Evolutionary conservation across 2,113 vertebrate species (phyloP).

Genomic region (Nematolebias whitei): DNA sequence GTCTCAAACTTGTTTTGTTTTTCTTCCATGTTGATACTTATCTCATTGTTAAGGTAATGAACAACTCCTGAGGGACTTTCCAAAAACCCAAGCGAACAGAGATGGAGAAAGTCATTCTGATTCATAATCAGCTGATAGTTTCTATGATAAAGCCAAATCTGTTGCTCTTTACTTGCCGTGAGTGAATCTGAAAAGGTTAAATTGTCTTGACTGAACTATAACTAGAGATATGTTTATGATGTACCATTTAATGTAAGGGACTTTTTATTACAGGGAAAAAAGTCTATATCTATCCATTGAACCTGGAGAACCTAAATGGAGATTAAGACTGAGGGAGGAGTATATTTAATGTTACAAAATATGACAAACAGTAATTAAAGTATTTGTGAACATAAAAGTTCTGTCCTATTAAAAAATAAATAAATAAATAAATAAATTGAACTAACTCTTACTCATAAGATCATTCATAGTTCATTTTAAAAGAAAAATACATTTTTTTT

Average conservation of each 20-base stretch:
- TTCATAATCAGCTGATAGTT: conserved; percentile 55
- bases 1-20: no score
- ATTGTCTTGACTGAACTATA: conserved; percentile 31
- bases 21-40: no score
- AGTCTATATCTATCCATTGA: conserved; percentile 24
- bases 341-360: conserved; percentile 6
- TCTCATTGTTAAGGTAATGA: conserved; percentile 33
- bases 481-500: conserved; percentile 53
- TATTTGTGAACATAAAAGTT: no score
- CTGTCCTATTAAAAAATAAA: no score
- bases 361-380: conserved; percentile 29
- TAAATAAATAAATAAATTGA: conserved; percentile 43
- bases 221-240: not conserved
- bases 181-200: conserved; percentile 55
- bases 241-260: not conserved
- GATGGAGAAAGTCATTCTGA: conserved; percentile 19
- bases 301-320: conserved; percentile 46
- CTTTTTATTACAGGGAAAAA: not conserved
- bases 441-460: conserved; percentile 53
- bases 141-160: conserved; percentile 56
- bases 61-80: conserved; percentile 42
- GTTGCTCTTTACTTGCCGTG: conserved; percentile 47
- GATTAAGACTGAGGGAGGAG: not conserved
- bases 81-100: conserved; percentile 25
- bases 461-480: conserved; percentile 37